Evolutionary conservation across 2,113 vertebrate species (phyloP), one percentile per base, ranked within the genome.

Genomic region (Gambusia affinis): DNA sequence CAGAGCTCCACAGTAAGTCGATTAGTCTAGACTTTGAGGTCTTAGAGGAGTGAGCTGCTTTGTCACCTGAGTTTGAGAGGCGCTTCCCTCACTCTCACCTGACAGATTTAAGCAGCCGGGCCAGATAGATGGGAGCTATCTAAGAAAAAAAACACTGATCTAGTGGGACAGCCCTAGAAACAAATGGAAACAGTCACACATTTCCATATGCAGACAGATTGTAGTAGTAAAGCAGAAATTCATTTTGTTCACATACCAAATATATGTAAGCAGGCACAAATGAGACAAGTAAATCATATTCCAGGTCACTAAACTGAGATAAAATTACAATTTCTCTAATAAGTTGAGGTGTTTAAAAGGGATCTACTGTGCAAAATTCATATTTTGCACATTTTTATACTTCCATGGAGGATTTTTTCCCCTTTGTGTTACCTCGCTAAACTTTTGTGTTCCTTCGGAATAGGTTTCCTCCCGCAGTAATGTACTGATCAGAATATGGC

Each of bases 11-110:
- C 47, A 79, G 82, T 88, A 88, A 88, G 88, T 91, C 87, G 73
- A 91, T 92, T 89, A 91, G 87, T 92, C 91, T 89, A 83, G 90
- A 89, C 87, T 86, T 86, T 89, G 83, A 87, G 72, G 82, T 70
- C 73, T 87, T 78, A 85, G 76, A 75, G 66, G 65, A 81, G 79
- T 76, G 78, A 79, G 74, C 60, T 27, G 42, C 67, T 76, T 65
- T 68, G 72, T 90, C 85, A 91, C 88, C 82, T 83, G 83, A 82
- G 82, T 12, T 42, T 39, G 73, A 83, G 80, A 73, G 37, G 63
- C 78, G 78, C 61, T 37, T 83, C 17, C 65, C 64, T 80, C 33
- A 73, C 73, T 72, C 82, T 80, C 80, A 66, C 60, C 42, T 14
- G 74, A 80, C 78, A 28, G 73, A 79, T 54, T 70, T 61, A 87